Evolutionary conservation across 2,888 invertebrate genomes (phyloP).

Genomic region (Euproctis similis): DNA sequence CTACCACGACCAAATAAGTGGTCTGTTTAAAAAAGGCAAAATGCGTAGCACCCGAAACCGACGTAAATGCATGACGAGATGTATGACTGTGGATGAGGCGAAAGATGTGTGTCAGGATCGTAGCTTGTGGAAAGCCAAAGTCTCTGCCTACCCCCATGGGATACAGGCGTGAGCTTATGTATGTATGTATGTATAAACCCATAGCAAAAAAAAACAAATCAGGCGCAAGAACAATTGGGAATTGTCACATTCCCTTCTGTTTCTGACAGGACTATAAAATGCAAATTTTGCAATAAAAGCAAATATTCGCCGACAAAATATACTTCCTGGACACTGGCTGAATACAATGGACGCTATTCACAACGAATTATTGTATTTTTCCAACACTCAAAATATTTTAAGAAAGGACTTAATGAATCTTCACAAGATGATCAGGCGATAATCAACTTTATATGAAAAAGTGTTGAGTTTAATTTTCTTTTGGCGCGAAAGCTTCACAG

Average conservation of each 20-base stretch:
- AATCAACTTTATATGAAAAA: slow-evolving; percentile 34
- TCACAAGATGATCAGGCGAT: slow-evolving; percentile 23
- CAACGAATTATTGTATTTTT: slow-evolving; percentile 72
- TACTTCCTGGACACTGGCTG: slow-evolving; percentile 74
- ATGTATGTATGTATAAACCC: too few relatives aligned
- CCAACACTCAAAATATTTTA: slow-evolving; percentile 67
- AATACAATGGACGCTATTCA: slow-evolving; percentile 69
- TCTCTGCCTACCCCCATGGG: too few relatives aligned
- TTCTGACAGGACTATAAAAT: slow-evolving; percentile 69
- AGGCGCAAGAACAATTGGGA: slow-evolving; percentile 46
- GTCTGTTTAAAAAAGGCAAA: too few relatives aligned
- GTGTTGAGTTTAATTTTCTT: slow-evolving; percentile 29
- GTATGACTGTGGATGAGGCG: too few relatives aligned
- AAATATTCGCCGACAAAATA: slow-evolving; percentile 66
- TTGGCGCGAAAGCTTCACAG: slow-evolving; percentile 29
- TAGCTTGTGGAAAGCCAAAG: too few relatives aligned
- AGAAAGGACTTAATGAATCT: slow-evolving; percentile 68
- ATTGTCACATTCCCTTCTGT: slow-evolving; percentile 62
- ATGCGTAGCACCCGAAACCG: too few relatives aligned
- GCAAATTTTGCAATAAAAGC: slow-evolving; percentile 74
- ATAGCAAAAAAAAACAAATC: slow-evolving; percentile 28
- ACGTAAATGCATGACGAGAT: too few relatives aligned
- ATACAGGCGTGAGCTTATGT: too few relatives aligned
- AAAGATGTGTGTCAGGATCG: too few relatives aligned
- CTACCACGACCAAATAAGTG: too few relatives aligned